Conservation (phyloP, 2,888 invertebrate species). For the Dolichomitus sp. region DNA sequence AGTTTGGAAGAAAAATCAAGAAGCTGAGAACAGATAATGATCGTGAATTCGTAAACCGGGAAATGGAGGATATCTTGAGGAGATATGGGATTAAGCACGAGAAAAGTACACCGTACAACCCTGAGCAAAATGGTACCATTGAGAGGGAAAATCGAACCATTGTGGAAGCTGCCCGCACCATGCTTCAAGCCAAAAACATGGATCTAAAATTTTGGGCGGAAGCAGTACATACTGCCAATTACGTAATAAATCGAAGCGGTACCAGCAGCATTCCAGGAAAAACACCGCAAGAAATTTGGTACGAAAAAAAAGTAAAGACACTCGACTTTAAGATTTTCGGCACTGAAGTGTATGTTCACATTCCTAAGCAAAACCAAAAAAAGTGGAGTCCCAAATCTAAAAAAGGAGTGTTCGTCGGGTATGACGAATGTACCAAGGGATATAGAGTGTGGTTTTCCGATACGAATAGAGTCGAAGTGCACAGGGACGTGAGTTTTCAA, state of each 20-base stretch:
- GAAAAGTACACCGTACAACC: neutral
- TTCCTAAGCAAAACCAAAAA: conserved; percentile 74
- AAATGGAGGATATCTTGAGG: conserved; percentile 28
- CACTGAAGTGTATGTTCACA: conserved; percentile 75
- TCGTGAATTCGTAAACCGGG: conserved; percentile 57
- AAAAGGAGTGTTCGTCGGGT: conserved; percentile 75
- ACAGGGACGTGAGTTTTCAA: too few relatives aligned
- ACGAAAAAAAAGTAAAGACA: neutral
- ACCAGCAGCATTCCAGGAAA: neutral
- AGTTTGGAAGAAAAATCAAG: conserved; percentile 8
- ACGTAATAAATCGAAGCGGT: conserved; percentile 3
- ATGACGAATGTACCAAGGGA: conserved; percentile 58
- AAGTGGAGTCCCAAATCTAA: conserved; percentile 61
- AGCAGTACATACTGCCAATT: neutral
- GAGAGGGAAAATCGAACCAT: conserved; percentile 4
- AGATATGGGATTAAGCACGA: neutral
- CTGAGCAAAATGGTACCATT: neutral
- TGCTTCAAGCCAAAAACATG: neutral
- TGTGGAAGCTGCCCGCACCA: conserved; percentile 8
- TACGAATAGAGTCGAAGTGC: too few relatives aligned
- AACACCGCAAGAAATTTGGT: neutral
- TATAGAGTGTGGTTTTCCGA: neutral
- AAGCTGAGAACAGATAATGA: conserved; percentile 63
- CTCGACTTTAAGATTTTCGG: neutral
- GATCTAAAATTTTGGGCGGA: neutral